A percentile compares a stretch with the other conserved stretches of the same genome.
phyloP scores from a whole-genome alignment of 2,888 invertebrate genomes.

The Orchestes rusci region DNA sequence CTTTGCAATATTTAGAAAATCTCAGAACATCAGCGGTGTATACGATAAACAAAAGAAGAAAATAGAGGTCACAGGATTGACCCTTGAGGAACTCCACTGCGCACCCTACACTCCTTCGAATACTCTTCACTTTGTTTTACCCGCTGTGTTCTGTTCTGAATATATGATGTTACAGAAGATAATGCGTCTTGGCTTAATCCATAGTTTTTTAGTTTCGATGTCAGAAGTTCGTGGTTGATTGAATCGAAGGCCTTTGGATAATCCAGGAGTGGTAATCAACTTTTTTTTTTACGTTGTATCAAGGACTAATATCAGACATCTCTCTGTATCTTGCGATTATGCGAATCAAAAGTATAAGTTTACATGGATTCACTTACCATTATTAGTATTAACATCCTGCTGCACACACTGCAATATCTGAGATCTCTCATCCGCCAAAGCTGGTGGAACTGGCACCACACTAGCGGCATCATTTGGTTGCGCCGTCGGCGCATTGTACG shows the following conservation, averaged over 20 bases:
- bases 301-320: too few species aligned
- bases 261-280: too few species aligned
- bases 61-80: background rate
- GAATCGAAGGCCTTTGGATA: background rate
- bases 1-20: too few species aligned
- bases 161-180: background rate
- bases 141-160: background rate
- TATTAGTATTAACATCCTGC: constrained; percentile 17
- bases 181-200: background rate
- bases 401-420: constrained; percentile 30
- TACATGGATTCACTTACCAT: constrained; percentile 20
- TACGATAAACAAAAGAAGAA: background rate
- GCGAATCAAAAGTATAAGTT: too few species aligned
- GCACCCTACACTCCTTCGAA: background rate
- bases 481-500: constrained; percentile 38
- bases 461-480: constrained; percentile 8
- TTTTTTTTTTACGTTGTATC: too few species aligned
- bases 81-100: background rate
- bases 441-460: constrained; percentile 28
- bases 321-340: too few species aligned
- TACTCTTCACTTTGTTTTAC: background rate
- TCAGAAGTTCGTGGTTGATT: background rate
- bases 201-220: background rate
- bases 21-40: background rate
- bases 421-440: constrained; percentile 41